phyloP scores from a whole-genome alignment of 2,888 invertebrate species.

The Caenorhabditis sp. region DNA sequence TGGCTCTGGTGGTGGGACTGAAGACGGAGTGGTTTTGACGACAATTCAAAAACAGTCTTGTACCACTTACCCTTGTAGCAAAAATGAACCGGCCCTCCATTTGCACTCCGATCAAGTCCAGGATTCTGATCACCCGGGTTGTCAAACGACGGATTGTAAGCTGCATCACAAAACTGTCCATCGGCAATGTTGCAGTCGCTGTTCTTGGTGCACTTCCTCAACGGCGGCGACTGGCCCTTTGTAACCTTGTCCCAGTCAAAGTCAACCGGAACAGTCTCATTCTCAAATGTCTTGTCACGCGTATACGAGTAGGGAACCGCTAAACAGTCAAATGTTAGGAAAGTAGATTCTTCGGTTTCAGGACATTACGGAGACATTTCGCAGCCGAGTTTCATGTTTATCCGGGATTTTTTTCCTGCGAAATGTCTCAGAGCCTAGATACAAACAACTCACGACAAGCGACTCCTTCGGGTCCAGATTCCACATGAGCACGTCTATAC shows the following conservation, averaged over 20 bases:
- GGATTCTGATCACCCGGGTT: not conserved
- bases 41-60: not conserved
- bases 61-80: conserved; percentile 31
- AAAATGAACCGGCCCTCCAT: conserved; percentile 1
- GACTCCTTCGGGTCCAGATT: not conserved
- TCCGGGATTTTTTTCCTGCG: no score
- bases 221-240: not conserved
- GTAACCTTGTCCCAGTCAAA: not conserved
- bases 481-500: not conserved
- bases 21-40: no score
- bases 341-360: no score
- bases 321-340: not conserved
- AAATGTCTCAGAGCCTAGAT: no score
- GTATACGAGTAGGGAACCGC: conserved; percentile 31
- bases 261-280: not conserved
- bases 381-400: not conserved
- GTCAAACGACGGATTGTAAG: conserved; percentile 31
- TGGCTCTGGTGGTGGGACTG: not conserved
- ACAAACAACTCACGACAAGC: conserved; percentile 49
- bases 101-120: conserved; percentile 18
- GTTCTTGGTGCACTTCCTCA: no score
- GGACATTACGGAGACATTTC: no score
- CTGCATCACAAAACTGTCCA: conserved; percentile 31
- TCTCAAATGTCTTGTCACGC: not conserved
- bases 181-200: not conserved